Conservation (phyloP, 2,888 invertebrate genomes). For the Agriopis aurantiaria region DNA sequence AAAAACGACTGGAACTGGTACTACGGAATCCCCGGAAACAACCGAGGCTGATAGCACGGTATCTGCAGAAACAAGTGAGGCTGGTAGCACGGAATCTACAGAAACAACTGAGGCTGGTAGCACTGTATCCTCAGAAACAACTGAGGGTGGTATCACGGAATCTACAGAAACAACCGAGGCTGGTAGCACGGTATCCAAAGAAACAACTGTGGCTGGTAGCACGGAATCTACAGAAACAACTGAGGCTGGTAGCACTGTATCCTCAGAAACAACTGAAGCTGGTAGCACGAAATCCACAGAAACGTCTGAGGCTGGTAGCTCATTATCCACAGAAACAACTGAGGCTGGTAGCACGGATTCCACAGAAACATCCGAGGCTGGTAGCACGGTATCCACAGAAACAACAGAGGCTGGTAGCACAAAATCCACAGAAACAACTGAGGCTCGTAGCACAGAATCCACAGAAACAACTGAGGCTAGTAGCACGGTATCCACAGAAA, state of each 20-base stretch:
- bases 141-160: slow-evolving; percentile 18
- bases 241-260: slow-evolving; percentile 25
- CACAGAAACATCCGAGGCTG: slow-evolving; percentile 26
- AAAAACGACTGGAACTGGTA: slow-evolving; percentile 20
- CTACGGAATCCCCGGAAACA: slow-evolving; percentile 28
- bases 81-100: slow-evolving; percentile 31
- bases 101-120: slow-evolving; percentile 37
- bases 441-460: slow-evolving; percentile 32
- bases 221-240: slow-evolving; percentile 36
- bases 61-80: slow-evolving; percentile 37
- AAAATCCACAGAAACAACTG: slow-evolving; percentile 35
- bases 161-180: slow-evolving; percentile 9
- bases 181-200: slow-evolving; percentile 16
- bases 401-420: slow-evolving; percentile 27
- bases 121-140: slow-evolving; percentile 38
- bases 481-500: slow-evolving; percentile 38
- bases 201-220: slow-evolving; percentile 29
- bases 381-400: slow-evolving; percentile 30
- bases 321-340: slow-evolving; percentile 32
- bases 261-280: slow-evolving; percentile 27
- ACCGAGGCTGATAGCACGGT: slow-evolving; percentile 36
- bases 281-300: background rate
- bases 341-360: slow-evolving; percentile 25
- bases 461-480: slow-evolving; percentile 39
- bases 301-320: slow-evolving; percentile 9